phyloP scores from a whole-genome alignment of 2,797 vertebrate species.

The Chiloscyllium punctatum region DNA sequence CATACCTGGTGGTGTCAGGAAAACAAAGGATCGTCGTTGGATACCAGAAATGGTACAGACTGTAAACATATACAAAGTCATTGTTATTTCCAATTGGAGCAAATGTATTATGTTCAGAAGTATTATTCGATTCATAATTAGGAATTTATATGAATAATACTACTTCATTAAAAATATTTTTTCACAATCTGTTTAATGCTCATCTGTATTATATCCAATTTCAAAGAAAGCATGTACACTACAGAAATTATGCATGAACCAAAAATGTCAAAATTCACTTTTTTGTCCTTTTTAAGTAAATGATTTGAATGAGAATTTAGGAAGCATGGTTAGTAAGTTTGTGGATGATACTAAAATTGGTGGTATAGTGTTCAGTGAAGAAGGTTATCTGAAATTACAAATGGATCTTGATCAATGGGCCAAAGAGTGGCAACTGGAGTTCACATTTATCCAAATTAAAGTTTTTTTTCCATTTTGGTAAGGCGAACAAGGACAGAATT shows the following conservation, averaged over 20 bases:
- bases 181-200: background rate
- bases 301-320: too few species aligned
- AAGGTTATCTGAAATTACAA: too few species aligned
- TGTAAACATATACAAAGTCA: background rate
- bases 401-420: too few species aligned
- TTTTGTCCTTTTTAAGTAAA: too few species aligned
- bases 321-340: too few species aligned
- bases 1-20: slow-evolving; percentile 46
- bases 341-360: too few species aligned
- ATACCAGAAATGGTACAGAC: background rate
- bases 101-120: background rate
- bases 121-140: background rate
- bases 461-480: too few species aligned
- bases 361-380: too few species aligned
- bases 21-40: slow-evolving; percentile 44
- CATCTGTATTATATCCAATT: background rate
- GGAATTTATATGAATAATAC: background rate
- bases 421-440: too few species aligned
- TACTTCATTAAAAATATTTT: background rate
- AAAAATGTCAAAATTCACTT: background rate
- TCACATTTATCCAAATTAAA: too few species aligned
- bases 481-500: too few species aligned
- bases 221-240: background rate
- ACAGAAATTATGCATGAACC: background rate
- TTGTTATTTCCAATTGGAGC: background rate